These are phyloP conservation scores for Zaprionus tsacasi DNA, from an alignment of 1,140 invertebrate species.

Conservation along the genomic window DNA sequence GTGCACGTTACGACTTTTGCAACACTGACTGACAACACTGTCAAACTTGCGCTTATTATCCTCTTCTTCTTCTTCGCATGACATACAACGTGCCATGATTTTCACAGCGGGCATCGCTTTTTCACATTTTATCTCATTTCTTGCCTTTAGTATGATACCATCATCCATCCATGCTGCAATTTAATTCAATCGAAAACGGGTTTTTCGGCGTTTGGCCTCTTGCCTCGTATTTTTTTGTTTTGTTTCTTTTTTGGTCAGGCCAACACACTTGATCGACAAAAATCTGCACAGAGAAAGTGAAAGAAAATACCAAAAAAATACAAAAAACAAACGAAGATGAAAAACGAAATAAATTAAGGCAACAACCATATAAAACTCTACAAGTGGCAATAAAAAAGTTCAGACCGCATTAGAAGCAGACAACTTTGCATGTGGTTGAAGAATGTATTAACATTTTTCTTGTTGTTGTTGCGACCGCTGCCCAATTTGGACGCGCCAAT, in stretches of 20 bases:
- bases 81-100: slow-evolving; percentile 56
- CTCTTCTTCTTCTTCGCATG: slow-evolving; percentile 47
- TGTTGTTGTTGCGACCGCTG: slow-evolving; percentile 19
- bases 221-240: slow-evolving; percentile 23
- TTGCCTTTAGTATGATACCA: slow-evolving; percentile 46
- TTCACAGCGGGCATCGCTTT: slow-evolving; percentile 45
- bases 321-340: slow-evolving; percentile 19
- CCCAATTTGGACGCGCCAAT: slow-evolving; percentile 45
- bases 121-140: slow-evolving; percentile 23
- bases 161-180: slow-evolving; percentile 42
- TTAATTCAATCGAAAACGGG: slow-evolving; percentile 77
- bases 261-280: slow-evolving; percentile 76
- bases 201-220: slow-evolving; percentile 54
- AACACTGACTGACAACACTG: not conserved
- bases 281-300: slow-evolving; percentile 81
- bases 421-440: slow-evolving; percentile 70
- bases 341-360: slow-evolving; percentile 28
- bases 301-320: slow-evolving; percentile 67
- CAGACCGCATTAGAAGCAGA: slow-evolving; percentile 75
- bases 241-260: slow-evolving; percentile 49
- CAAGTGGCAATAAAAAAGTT: slow-evolving; percentile 77
- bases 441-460: slow-evolving; percentile 61
- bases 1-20: slow-evolving; percentile 38
- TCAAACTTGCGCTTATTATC: slow-evolving; percentile 51
- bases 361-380: slow-evolving; percentile 41